These are phyloP conservation scores for Phylloscopus trochilus DNA, from an alignment of 2,113 vertebrate genomes.

Conservation along the genomic window DNA sequence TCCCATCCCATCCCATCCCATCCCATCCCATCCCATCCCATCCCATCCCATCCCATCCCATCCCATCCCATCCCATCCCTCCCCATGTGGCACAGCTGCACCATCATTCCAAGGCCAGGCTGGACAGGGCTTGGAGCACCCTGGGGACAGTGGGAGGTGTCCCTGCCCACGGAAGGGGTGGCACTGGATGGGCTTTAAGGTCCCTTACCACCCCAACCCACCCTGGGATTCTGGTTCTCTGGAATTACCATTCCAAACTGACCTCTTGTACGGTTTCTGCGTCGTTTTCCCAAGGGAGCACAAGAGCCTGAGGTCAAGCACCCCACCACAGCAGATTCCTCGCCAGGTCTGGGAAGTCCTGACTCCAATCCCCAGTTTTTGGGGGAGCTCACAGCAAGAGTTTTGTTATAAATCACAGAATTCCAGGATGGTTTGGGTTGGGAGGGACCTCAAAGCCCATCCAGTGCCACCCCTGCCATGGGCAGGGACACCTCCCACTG, in stretches of 20 bases:
- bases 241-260: not conserved
- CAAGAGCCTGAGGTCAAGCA: not conserved
- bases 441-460: rapidly evolving
- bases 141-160: not conserved
- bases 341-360: not conserved
- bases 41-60: too few species aligned
- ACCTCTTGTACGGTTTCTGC: rapidly evolving
- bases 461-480: not conserved
- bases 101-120: rapidly evolving
- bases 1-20: too few species aligned
- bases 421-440: not conserved
- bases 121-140: not conserved
- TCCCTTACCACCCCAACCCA: not conserved
- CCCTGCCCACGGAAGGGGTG: not conserved
- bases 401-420: not conserved
- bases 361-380: too few species aligned
- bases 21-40: too few species aligned
- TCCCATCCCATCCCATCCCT: too few species aligned
- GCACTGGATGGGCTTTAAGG: too few species aligned
- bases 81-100: rapidly evolving
- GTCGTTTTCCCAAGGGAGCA: not conserved
- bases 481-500: not conserved
- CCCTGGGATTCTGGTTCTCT: not conserved
- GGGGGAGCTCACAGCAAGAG: rapidly evolving
- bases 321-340: not conserved